Base-by-base conservation (phyloP, 2,888 invertebrate genomes). In the Drosophila birchii region DNA sequence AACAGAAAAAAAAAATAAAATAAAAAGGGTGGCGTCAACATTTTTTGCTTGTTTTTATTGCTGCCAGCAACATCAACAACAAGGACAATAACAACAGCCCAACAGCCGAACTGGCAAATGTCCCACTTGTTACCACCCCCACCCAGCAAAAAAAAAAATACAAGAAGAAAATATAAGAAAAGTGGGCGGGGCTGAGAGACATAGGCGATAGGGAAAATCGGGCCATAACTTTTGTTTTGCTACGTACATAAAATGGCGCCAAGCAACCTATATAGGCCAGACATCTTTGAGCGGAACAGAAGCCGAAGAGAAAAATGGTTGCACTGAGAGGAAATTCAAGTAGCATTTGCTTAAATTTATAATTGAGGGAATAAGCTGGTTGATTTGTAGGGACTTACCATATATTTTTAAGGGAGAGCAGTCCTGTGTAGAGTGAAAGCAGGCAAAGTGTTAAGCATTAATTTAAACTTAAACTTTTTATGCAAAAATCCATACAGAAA, bases 191-290 rank as follows among this genome's bases (percentile, higher is more conserved):
- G 57, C 66, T 36, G 47, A 54, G 38, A 34, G 49, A 57, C 73
- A 63, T 73, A 56, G 75, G 60, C 59, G 75, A 61, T 68, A 63
- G 45, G 63, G 75, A 86, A 76, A 84, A 85, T 85, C 88, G 88
- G 84, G 84, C 84, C 84, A 85, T 85, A 85, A 85, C 88, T 85
- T 85, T 85, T 85, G 84, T 85, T 85, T 85, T 85, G 84, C 84
- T 83, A 86, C 84, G 84, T 85, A 72, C 72, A 72, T 73, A 86
- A 85, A 85, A 85, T 85, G 84, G 84, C 84, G 84, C 84, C 84
- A 85, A 86, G 86, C 88, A 80, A 88, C 88, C 84, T 86, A 88
- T 86, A 88, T 84, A 86, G 88, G 88, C 88, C 88, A 84, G 84
- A 84, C 88, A 75, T 55, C 71, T 55, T 60, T 70, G 34, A 70